Percentiles rank a stretch among this genome's conserved stretches.
These are phyloP conservation scores for Sinhomidia bicolor DNA, from an alignment of 2,888 invertebrate genomes.

Conservation along the genomic window DNA sequence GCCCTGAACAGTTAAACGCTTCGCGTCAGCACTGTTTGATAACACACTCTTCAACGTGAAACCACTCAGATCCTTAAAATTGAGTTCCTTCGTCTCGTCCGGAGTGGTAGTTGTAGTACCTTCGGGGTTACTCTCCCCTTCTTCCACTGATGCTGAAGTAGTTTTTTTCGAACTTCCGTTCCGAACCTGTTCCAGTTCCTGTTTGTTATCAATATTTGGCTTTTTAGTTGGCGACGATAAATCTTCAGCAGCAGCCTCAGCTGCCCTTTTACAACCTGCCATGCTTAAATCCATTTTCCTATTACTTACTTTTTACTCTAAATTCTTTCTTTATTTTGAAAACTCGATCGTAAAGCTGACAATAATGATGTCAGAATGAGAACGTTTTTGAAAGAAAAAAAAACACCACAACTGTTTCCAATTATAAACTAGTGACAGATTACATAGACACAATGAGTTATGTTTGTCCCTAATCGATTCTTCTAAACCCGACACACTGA, in stretches of 20 bases:
- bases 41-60: slow-evolving; percentile 87
- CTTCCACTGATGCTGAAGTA: neutral
- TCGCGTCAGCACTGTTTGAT: slow-evolving; percentile 88
- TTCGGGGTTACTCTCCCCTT: neutral
- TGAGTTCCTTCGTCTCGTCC: neutral
- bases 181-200: neutral
- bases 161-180: neutral
- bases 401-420: no score
- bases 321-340: neutral
- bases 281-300: slow-evolving; percentile 67
- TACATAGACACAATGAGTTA: no score
- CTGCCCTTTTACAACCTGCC: slow-evolving; percentile 45
- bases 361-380: no score
- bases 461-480: no score
- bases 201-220: slow-evolving; percentile 53
- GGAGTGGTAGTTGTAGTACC: neutral
- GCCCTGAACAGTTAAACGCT: slow-evolving; percentile 88
- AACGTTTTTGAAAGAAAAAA: no score
- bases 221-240: slow-evolving; percentile 50
- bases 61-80: slow-evolving; percentile 81
- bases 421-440: no score
- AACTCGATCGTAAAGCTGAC: no score
- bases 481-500: no score
- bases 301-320: neutral
- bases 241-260: slow-evolving; percentile 36